Evolutionary conservation across 1,140 invertebrate genomes (phyloP).

Genomic region (Euwallacea similis): DNA sequence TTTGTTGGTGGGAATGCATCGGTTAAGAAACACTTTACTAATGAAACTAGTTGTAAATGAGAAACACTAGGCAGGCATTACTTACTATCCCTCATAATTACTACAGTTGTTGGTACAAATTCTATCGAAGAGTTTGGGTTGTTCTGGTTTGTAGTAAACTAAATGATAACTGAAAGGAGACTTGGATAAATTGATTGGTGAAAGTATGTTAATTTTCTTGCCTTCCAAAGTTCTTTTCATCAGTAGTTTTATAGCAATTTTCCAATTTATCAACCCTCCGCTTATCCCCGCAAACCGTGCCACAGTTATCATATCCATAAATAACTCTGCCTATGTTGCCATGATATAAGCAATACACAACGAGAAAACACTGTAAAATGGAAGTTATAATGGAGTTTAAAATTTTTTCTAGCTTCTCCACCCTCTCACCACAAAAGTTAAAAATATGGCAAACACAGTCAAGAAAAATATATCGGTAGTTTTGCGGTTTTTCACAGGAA

Average conservation of each 20-base stretch:
- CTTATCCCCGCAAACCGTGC: constrained; percentile 65
- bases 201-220: background rate
- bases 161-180: constrained; percentile 38
- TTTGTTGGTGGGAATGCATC: constrained; percentile 58
- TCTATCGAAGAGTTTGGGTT: constrained; percentile 50
- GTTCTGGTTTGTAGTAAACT: constrained; percentile 23
- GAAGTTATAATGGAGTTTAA: no score
- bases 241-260: constrained; percentile 54
- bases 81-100: constrained; percentile 54
- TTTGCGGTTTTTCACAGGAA: constrained; percentile 48
- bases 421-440: constrained; percentile 61
- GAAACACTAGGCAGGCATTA: constrained; percentile 34
- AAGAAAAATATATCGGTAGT: constrained; percentile 64
- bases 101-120: constrained; percentile 58
- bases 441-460: constrained; percentile 57
- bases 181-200: background rate
- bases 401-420: no score
- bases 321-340: constrained; percentile 64
- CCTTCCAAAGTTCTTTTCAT: constrained; percentile 22
- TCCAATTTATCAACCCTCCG: constrained; percentile 35
- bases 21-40: constrained; percentile 59
- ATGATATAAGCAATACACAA: constrained; percentile 57
- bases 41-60: constrained; percentile 41
- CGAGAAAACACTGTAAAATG: constrained; percentile 45
- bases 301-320: constrained; percentile 70